These are phyloP conservation scores for Orthosia incerta DNA, from an alignment of 2,888 invertebrate genomes.

Conservation along the genomic window DNA sequence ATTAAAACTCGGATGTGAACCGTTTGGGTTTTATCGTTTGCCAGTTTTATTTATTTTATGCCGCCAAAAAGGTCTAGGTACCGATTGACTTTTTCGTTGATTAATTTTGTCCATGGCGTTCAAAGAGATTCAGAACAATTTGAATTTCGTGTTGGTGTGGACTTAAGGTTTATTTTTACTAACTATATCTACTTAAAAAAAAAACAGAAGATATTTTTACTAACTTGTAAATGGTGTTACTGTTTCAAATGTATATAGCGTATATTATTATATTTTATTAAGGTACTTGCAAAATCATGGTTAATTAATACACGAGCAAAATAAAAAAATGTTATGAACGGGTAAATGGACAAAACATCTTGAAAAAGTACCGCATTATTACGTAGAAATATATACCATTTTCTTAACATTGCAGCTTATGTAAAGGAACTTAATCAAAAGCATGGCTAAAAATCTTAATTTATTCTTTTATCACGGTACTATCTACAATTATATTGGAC, in stretches of 20 bases:
- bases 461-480: slow-evolving; percentile 53
- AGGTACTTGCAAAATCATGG: background rate
- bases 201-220: too few species aligned
- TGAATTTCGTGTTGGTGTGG: slow-evolving; percentile 4
- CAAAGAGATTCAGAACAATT: background rate
- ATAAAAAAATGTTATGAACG: background rate
- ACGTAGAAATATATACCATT: background rate
- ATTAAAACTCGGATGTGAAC: slow-evolving; percentile 80
- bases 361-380: background rate
- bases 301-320: background rate
- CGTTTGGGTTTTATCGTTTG: slow-evolving; percentile 68
- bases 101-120: background rate
- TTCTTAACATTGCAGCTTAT: too few species aligned
- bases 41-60: slow-evolving; percentile 63
- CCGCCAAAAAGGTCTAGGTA: slow-evolving; percentile 40
- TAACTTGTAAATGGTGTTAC: too few species aligned
- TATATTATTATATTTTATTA: background rate
- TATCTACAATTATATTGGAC: slow-evolving; percentile 44
- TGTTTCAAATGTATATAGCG: background rate
- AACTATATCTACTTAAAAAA: background rate
- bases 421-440: background rate
- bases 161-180: slow-evolving; percentile 1
- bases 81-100: slow-evolving; percentile 26
- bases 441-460: slow-evolving; percentile 3
- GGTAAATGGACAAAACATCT: background rate